phyloP scores from a whole-genome alignment of 2,797 vertebrate genomes.

The Brotula barbata region DNA sequence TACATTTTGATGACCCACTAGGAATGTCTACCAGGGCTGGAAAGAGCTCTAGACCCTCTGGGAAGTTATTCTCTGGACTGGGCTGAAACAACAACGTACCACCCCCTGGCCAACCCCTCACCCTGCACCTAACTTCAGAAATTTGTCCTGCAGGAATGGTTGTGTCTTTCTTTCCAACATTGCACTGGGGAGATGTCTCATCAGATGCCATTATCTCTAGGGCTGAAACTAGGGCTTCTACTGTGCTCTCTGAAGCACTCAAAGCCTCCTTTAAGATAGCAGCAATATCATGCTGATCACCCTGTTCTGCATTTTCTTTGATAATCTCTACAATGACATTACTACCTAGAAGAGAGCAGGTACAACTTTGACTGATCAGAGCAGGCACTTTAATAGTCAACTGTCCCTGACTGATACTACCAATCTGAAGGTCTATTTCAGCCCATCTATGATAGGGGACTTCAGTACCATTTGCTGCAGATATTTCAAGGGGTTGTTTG shows the following conservation, averaged over 20 bases:
- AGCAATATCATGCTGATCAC: not conserved
- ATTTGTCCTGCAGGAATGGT: conserved; percentile 18
- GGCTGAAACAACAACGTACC: conserved; percentile 29
- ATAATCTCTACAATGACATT: conserved; percentile 42
- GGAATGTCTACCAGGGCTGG: conserved; percentile 20
- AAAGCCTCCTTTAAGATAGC: conserved; percentile 20
- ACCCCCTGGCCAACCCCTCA: conserved; percentile 16
- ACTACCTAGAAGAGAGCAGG: conserved; percentile 21
- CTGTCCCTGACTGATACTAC: not conserved
- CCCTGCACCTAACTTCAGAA: conserved; percentile 21
- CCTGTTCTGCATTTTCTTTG: not conserved
- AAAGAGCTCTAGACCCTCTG: conserved; percentile 19
- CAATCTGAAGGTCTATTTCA: conserved; percentile 20
- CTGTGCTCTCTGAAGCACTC: conserved; percentile 10
- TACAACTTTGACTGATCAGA: conserved; percentile 13
- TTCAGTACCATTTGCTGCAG: conserved; percentile 34
- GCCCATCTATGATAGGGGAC: conserved; percentile 43
- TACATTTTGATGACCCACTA: conserved; percentile 8
- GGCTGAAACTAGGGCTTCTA: conserved; percentile 18
- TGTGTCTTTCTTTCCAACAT: conserved; percentile 13
- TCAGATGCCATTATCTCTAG: not conserved
- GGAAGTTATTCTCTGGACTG: not conserved
- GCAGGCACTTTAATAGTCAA: conserved; percentile 11
- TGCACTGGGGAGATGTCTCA: not conserved
- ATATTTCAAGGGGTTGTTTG: not conserved